Evolutionary conservation across 92 coral and sea anemone species (phyloP).

Genomic region (Phenganax marumi): DNA sequence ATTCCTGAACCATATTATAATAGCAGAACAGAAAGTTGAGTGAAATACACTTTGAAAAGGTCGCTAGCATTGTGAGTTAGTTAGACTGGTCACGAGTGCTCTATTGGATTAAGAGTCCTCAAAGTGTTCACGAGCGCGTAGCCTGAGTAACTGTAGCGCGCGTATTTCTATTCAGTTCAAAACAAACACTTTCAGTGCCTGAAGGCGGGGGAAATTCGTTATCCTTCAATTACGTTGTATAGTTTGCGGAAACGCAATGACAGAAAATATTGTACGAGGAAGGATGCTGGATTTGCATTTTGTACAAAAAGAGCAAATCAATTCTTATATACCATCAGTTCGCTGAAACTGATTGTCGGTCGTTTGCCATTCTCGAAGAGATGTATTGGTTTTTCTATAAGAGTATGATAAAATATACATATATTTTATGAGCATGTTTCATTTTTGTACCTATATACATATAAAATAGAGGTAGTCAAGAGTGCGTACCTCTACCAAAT

Average conservation of each 20-base stretch:
- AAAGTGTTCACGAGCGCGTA: too few species aligned
- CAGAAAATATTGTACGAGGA: background rate
- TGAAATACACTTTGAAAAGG: background rate
- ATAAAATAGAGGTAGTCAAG: too few species aligned
- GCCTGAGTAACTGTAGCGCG: too few species aligned
- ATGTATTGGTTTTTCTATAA: constrained; percentile 11
- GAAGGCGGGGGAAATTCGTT: too few species aligned
- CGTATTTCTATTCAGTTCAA: too few species aligned
- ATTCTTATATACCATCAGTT: background rate
- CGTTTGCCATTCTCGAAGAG: constrained; percentile 19
- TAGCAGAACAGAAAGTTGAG: background rate
- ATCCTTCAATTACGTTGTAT: too few species aligned
- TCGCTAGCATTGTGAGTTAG: background rate
- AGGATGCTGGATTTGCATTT: background rate
- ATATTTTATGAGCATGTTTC: too few species aligned
- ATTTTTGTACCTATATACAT: too few species aligned
- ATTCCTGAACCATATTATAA: constrained; percentile 3
- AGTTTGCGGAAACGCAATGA: too few species aligned
- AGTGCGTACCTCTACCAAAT: background rate
- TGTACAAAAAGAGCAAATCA: background rate
- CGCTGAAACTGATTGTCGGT: background rate
- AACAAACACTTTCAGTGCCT: too few species aligned
- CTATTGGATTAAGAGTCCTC: too few species aligned
- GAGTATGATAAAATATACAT: background rate
- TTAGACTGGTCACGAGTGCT: too few species aligned